Conservation (phyloP, 2,797 vertebrate genomes). For the Coregonus suidteri region DNA sequence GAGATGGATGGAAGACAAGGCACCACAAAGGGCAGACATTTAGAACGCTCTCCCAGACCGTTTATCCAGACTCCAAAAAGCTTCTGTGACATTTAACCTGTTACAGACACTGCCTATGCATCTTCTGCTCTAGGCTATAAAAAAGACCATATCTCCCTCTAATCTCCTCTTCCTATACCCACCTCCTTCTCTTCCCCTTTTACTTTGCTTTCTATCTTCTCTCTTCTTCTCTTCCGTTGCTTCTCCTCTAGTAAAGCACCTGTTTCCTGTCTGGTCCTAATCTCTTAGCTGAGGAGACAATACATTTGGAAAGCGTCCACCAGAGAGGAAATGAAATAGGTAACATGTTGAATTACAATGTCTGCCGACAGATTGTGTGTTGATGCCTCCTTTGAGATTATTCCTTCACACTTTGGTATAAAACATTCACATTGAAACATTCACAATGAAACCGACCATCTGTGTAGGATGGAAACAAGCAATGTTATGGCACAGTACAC, state of each 20-base stretch:
- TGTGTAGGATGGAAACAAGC: background rate
- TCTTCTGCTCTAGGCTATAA: constrained; percentile 42
- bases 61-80: constrained; percentile 31
- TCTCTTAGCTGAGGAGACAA: background rate
- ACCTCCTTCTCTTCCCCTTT: constrained; percentile 41
- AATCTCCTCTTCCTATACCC: constrained; percentile 48
- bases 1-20: constrained; percentile 40
- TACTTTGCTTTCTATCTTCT: constrained; percentile 57
- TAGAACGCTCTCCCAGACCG: constrained; percentile 33
- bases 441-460: background rate
- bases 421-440: background rate
- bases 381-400: background rate
- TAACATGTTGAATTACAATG: background rate
- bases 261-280: constrained; percentile 3
- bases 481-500: background rate
- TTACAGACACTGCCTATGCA: constrained; percentile 25
- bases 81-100: constrained; percentile 53
- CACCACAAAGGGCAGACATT: constrained; percentile 51
- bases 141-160: constrained; percentile 51
- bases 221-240: constrained; percentile 23
- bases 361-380: background rate
- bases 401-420: background rate
- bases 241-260: constrained; percentile 6
- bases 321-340: background rate
- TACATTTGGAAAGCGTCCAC: background rate